Conservation (phyloP, 92 coral and sea anemone species). For the Palythoa grandiflora region DNA sequence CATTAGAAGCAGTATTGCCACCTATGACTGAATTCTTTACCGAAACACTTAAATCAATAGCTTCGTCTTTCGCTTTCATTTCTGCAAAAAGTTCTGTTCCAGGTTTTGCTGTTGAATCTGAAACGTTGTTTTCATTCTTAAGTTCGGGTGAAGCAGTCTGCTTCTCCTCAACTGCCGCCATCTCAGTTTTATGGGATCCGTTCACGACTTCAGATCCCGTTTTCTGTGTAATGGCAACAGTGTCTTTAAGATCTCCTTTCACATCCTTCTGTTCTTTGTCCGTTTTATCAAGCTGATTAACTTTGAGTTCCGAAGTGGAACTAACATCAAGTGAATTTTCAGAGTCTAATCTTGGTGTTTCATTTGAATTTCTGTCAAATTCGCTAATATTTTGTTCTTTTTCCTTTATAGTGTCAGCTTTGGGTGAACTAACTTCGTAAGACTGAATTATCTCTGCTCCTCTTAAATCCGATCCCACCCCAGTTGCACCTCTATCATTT, state of each 20-base stretch:
- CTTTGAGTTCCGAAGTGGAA: not conserved
- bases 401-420: not conserved
- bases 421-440: constrained; percentile 36
- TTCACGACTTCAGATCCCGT: not conserved
- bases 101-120: not conserved
- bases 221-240: constrained; percentile 1
- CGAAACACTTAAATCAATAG: constrained; percentile 70
- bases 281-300: constrained; percentile 12
- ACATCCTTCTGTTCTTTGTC: constrained; percentile 13
- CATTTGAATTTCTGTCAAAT: constrained; percentile 16
- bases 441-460: constrained; percentile 65
- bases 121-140: not conserved
- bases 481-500: constrained; percentile 65
- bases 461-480: constrained; percentile 76
- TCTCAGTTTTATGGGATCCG: constrained; percentile 12
- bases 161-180: not conserved
- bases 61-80: constrained; percentile 70
- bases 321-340: constrained; percentile 9
- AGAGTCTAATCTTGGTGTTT: constrained; percentile 7
- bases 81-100: constrained; percentile 56
- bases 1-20: constrained; percentile 9
- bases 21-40: constrained; percentile 88
- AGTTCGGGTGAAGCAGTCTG: constrained; percentile 9
- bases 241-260: not conserved
- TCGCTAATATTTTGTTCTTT: constrained; percentile 16